Evolutionary conservation across 2,888 invertebrate genomes (phyloP).

Genomic region (Dolomedes plantarius): DNA sequence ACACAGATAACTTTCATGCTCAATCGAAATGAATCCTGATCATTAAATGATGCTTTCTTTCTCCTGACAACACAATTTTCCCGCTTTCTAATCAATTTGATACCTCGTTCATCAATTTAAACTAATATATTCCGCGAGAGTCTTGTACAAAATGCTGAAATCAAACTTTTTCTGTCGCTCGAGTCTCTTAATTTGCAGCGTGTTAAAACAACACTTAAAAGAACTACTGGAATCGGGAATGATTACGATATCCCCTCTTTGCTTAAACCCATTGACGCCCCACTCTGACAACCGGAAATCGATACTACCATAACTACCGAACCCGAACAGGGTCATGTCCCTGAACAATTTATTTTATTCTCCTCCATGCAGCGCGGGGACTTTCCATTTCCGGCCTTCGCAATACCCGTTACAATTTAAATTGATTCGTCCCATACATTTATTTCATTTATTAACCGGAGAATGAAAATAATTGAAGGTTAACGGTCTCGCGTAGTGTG

Average conservation of each 20-base stretch:
- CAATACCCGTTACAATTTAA: neutral
- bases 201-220: neutral
- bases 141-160: too few species aligned
- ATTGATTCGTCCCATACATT: neutral
- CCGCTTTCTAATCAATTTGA: too few species aligned
- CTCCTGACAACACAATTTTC: too few species aligned
- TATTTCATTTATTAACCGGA: neutral
- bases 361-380: neutral
- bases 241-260: neutral
- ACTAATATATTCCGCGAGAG: too few species aligned
- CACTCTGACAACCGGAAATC: conserved; percentile 31
- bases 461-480: neutral
- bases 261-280: conserved; percentile 48
- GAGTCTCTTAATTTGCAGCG: neutral
- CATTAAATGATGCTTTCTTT: too few species aligned
- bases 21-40: too few species aligned
- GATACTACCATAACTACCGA: conserved; percentile 48
- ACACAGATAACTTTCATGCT: too few species aligned
- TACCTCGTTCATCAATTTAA: too few species aligned
- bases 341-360: conserved; percentile 45
- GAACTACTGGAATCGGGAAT: neutral
- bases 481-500: too few species aligned
- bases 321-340: conserved; percentile 37
- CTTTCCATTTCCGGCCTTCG: conserved; percentile 24
- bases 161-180: too few species aligned